Evolutionary conservation across 2,888 invertebrate species (phyloP).

Genomic region (Aquatica leii): DNA sequence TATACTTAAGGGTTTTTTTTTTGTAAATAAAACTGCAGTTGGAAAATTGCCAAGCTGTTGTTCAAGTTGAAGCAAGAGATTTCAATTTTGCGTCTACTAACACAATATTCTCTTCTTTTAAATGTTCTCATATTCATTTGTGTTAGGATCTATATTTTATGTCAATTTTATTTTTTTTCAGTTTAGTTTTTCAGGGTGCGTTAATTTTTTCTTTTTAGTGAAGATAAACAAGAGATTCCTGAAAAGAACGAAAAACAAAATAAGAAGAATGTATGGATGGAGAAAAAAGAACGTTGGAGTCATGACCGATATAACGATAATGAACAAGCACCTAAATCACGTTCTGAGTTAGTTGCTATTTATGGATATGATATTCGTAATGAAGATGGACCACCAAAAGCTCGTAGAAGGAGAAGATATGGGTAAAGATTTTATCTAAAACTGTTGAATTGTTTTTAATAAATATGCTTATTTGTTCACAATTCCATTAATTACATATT

Average conservation of each 20-base stretch:
- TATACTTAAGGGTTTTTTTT: no score
- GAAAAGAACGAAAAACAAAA: constrained; percentile 55
- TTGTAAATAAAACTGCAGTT: no score
- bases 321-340: constrained; percentile 86
- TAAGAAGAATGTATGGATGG: constrained; percentile 60
- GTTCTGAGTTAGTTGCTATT: constrained; percentile 81
- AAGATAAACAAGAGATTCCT: constrained; percentile 43
- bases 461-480: background rate
- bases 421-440: constrained; percentile 77
- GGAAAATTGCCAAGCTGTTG: no score
- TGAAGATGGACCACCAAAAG: constrained; percentile 90
- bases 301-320: constrained; percentile 79
- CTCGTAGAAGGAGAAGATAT: constrained; percentile 84
- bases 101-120: no score
- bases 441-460: no score
- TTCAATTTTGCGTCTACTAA: no score
- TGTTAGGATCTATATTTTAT: no score
- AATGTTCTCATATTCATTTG: no score
- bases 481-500: no score
- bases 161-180: no score
- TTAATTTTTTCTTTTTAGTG: constrained; percentile 15
- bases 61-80: no score
- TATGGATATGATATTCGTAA: constrained; percentile 96
- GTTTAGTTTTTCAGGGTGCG: no score
- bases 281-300: constrained; percentile 59